Conservation (phyloP, 2,797 vertebrate genomes). For the Gobionotothen gibberifrons region DNA sequence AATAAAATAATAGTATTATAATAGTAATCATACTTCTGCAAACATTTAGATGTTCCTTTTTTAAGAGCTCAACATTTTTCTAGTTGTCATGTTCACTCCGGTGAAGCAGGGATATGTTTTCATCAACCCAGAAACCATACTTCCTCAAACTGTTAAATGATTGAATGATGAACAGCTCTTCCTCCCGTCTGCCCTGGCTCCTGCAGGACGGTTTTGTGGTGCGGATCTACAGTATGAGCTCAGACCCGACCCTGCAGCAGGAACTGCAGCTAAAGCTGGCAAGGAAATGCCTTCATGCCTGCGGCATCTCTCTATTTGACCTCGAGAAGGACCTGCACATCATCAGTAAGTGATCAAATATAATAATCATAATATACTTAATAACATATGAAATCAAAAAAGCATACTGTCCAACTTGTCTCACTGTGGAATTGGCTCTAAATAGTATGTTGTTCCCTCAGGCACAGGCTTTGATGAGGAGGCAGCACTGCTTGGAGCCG, state of each 20-base stretch:
- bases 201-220: slow-evolving; percentile 97
- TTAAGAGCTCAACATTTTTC: neutral
- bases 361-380: neutral
- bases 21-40: neutral
- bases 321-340: slow-evolving; percentile 99
- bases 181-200: slow-evolving; percentile 20
- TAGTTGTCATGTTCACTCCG: neutral
- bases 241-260: slow-evolving; percentile 95
- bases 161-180: slow-evolving; percentile 30
- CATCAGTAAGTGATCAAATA: slow-evolving; percentile 90
- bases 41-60: neutral
- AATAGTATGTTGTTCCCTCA: slow-evolving; percentile 69
- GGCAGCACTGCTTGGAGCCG: slow-evolving; percentile 95
- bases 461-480: slow-evolving; percentile 99
- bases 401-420: neutral
- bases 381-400: neutral
- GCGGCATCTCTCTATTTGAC: slow-evolving; percentile 98
- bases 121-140: neutral
- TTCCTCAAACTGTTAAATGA: neutral
- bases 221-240: slow-evolving; percentile 96
- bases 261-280: slow-evolving; percentile 98
- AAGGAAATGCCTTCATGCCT: slow-evolving; percentile 98
- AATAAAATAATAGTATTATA: too few relatives aligned
- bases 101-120: slow-evolving; percentile 13
- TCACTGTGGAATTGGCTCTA: slow-evolving; percentile 32